Base-by-base conservation (phyloP, 1,140 invertebrate genomes). In the Papilio helenus region DNA sequence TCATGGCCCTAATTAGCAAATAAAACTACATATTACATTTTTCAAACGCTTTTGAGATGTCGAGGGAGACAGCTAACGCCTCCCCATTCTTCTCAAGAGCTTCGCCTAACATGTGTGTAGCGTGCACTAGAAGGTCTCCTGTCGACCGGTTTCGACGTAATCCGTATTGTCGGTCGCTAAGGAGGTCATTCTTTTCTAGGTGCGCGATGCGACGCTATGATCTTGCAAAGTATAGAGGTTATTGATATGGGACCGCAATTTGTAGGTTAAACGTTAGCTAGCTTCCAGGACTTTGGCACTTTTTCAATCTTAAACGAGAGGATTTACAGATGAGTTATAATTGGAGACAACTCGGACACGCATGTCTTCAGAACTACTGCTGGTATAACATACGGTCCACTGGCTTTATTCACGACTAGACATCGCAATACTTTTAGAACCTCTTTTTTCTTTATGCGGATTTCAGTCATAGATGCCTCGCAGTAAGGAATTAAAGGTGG, bases 371-470 rank as follows among this genome's bases (percentile, higher is more conserved):
- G 58, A 71, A 79, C 76, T 80, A 80, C 44, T 0, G 18, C 18
- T n/a, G 49, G 49, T n/a, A 51, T 79, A 68, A n/a, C 20, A 29
- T 79, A 68, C 34, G 79, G 68, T n/a, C 76, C 81, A 79, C 82
- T 79, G n/a, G 76, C 65, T 16, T 80, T 77, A 12, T 72, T 68
- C 10, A 76, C 71, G 20, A 76, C 79, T 8, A 79, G 79, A 12
- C 44, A 68, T 16, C 44, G 12, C n/a, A 77, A 23, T 16, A 51
- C 39, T 68, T 74, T 80, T 3, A 58, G 51, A 14, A 82, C 79
- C 55, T 82, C 76, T 78, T 80, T 82, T 0, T 78, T 0, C 42
- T 39, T 51, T 16, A 82, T 79, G 9, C 8, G 10, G 2, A 82
- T 29, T 8, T 80, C 51, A 3, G 65, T 16, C 76, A 79, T 74